These are phyloP conservation scores for Spatulosminthurus flaviceps DNA, from an alignment of 2,888 invertebrate species.

Conservation along the genomic window DNA sequence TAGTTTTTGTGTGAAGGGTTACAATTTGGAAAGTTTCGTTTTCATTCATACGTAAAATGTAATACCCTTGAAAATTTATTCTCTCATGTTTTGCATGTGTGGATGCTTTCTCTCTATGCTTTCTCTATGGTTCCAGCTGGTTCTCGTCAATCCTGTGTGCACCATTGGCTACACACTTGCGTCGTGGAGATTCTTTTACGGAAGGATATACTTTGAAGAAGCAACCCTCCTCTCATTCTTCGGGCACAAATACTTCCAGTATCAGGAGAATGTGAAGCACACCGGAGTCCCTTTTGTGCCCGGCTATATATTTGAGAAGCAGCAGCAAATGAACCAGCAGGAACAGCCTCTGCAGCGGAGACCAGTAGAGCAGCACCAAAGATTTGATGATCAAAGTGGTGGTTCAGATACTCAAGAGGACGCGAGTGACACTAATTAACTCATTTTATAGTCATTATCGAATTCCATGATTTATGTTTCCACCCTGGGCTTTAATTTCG, in stretches of 20 bases:
- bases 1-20: too few relatives aligned
- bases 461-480: conserved; percentile 14
- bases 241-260: conserved; percentile 84
- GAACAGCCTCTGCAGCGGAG: neutral
- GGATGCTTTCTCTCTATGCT: neutral
- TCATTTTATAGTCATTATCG: conserved; percentile 18
- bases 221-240: conserved; percentile 89
- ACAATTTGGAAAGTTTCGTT: neutral
- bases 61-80: conserved; percentile 13
- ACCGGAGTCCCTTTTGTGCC: conserved; percentile 89
- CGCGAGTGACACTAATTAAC: conserved; percentile 8
- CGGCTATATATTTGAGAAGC: conserved; percentile 71
- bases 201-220: conserved; percentile 88
- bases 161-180: conserved; percentile 79
- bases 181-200: conserved; percentile 92
- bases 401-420: conserved; percentile 11
- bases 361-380: neutral
- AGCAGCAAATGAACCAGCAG: neutral
- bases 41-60: conserved; percentile 3
- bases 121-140: conserved; percentile 71
- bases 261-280: conserved; percentile 79
- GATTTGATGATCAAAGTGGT: conserved; percentile 1
- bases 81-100: conserved; percentile 18
- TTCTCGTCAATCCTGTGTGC: conserved; percentile 91
- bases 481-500: neutral